Evolutionary conservation across 2,888 invertebrate species (phyloP), one percentile per base, ranked within the genome.

Genomic region (Tiliacea citrago): DNA sequence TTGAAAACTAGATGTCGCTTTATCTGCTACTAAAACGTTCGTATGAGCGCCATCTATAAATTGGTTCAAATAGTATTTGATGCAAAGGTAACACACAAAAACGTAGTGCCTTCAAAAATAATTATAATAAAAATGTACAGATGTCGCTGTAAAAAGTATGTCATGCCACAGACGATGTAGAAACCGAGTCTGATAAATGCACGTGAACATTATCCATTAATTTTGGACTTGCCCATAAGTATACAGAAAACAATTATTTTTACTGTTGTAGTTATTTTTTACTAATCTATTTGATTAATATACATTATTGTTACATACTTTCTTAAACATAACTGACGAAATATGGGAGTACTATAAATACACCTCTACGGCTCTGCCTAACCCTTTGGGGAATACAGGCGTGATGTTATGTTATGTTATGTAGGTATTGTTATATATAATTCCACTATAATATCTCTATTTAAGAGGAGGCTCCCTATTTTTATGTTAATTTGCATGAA

Each of bases 41-140:
- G 0, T 12, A 49, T 9, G 9, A 57, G 16, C 63, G 67, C 74
- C 84, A 79, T 81, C 81, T 81, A 51, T 16, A 29, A 0, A 10
- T 18, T 63, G 0, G 0, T 6, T 8, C 0, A 3, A 53, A 35
- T 13, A 81, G 12, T 68, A 49, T 57, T 67, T 67, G 8, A n/a
- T 62, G 18, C 60, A 67, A 35, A 13, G 60, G 13, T 68, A 35
- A 21, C 13, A 24, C 67, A 47, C 16, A 16, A 39, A 13, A n/a
- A 47, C 35, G 18, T n/a, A 21, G 13, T 47, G 2, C 5, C 13
- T 42, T 24, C 18, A 13, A 10, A 0, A 53, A 39, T 62, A 21
- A n/a, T 68, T 68, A 13, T 16, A 2, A 3, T 13, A 21, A 55
- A 55, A 45, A 5, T 5, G 21, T 6, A 39, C 13, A 82, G 82